These are phyloP conservation scores for Choristoneura fumiferana DNA, from an alignment of 1,140 invertebrate genomes.

Conservation along the genomic window DNA sequence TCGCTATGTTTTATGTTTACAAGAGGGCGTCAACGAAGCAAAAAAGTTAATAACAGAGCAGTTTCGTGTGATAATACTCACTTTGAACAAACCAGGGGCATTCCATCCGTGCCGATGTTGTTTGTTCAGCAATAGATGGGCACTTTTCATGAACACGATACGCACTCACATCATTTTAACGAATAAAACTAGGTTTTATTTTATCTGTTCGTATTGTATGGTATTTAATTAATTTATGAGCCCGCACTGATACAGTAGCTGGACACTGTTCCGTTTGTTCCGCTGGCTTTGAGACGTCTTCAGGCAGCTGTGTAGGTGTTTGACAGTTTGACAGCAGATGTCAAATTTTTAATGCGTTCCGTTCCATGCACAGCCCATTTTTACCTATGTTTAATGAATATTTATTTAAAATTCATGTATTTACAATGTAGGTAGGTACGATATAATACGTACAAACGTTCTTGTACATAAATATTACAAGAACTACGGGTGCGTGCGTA, in stretches of 20 bases:
- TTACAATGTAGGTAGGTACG: no score
- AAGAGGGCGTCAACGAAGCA: constrained; percentile 21
- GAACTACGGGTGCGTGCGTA: no score
- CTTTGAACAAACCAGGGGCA: constrained; percentile 34
- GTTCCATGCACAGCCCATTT: not conserved
- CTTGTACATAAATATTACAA: no score
- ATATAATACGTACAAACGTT: no score
- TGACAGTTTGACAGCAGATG: constrained; percentile 6
- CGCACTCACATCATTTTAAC: constrained; percentile 24
- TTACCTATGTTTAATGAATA: no score
- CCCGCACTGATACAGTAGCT: not conserved
- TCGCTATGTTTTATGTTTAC: not conserved
- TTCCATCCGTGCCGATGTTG: constrained; percentile 36
- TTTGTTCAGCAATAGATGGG: constrained; percentile 25
- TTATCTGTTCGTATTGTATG: not conserved
- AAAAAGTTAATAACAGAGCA: constrained; percentile 20
- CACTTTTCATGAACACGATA: constrained; percentile 25
- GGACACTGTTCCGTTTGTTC: not conserved
- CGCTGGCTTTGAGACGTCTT: constrained; percentile 5
- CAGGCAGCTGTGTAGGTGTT: not conserved
- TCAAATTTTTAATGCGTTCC: constrained; percentile 3
- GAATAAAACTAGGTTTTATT: not conserved
- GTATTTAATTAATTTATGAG: not conserved
- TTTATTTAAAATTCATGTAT: no score
- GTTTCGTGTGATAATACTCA: constrained; percentile 28